Evolutionary conservation across 2,113 vertebrate species (phyloP).

Genomic region (Oreocharis arfaki): DNA sequence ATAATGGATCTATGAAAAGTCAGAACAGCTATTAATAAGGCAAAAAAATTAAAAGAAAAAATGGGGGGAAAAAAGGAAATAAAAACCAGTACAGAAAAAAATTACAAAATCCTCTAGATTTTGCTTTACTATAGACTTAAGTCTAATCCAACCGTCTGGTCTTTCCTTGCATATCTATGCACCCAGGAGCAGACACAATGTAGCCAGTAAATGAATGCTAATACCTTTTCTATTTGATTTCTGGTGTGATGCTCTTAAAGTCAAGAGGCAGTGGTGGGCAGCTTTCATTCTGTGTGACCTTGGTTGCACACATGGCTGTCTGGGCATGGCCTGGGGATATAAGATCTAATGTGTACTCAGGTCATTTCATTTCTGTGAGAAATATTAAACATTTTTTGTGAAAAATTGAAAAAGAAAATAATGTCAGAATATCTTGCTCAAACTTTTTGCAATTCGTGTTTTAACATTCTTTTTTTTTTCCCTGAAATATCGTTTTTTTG

Average conservation of each 20-base stretch:
- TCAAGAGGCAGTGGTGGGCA: background rate
- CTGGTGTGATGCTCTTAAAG: background rate
- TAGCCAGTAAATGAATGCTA: background rate
- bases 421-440: background rate
- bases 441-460: background rate
- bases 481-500: background rate
- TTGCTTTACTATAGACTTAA: background rate
- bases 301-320: background rate
- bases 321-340: background rate
- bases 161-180: background rate
- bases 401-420: background rate
- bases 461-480: background rate
- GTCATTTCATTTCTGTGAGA: background rate
- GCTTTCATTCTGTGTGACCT: background rate
- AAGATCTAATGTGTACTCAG: background rate
- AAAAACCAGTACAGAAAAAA: accelerated
- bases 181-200: background rate
- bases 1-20: background rate
- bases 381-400: background rate
- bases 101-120: too few species aligned
- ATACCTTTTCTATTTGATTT: background rate
- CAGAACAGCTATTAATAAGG: background rate
- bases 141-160: background rate
- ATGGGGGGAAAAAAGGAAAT: accelerated
- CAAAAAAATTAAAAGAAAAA: too few species aligned